Evolutionary conservation across 2,797 vertebrate species (phyloP).

Genomic region (Schizothorax lantsangensis): DNA sequence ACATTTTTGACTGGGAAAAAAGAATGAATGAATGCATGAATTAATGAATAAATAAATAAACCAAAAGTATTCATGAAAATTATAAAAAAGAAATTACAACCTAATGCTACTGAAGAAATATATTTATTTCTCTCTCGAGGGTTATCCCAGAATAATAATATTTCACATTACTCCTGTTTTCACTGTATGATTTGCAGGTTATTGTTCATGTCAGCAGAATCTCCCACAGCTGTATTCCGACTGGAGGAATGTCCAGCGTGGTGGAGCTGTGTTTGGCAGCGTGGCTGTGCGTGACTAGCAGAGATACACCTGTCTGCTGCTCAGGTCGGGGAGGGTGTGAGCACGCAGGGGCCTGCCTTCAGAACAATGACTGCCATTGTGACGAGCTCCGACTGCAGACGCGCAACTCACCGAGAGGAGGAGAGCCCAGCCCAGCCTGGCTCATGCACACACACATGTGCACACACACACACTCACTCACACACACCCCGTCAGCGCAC

Average conservation of each 20-base stretch:
- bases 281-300: conserved; percentile 83
- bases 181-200: neutral
- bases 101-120: neutral
- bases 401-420: conserved; percentile 68
- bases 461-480: neutral
- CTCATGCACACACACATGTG: conserved; percentile 8
- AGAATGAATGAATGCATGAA: too few species aligned
- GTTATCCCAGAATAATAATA: neutral
- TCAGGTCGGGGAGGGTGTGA: conserved; percentile 82
- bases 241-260: neutral
- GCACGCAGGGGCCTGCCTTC: conserved; percentile 87
- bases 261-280: conserved; percentile 67
- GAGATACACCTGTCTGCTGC: conserved; percentile 91
- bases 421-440: conserved; percentile 78
- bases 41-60: neutral
- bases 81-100: neutral
- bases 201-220: neutral
- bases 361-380: conserved; percentile 91
- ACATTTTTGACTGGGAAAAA: neutral
- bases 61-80: neutral
- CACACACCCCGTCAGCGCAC: conserved; percentile 26
- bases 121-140: neutral
- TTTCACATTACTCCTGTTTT: neutral
- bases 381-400: conserved; percentile 78
- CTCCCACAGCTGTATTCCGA: neutral